phyloP scores from a whole-genome alignment of 2,888 invertebrate genomes.

The Gari tellinella region DNA sequence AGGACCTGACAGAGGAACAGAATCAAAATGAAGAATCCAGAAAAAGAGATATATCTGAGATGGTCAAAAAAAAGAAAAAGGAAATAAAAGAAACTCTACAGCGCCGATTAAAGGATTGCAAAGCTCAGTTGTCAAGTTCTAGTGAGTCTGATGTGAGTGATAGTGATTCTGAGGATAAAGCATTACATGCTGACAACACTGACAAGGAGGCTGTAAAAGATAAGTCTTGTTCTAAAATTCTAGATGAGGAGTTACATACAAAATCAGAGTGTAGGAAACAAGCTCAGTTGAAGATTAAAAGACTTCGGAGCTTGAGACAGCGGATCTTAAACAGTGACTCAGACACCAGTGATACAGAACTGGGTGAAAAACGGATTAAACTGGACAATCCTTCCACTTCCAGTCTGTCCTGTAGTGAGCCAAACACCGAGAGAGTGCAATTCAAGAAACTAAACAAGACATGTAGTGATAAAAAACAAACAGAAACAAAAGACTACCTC shows the following conservation, averaged over 20 bases:
- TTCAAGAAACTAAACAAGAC: constrained; percentile 33
- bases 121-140: constrained; percentile 28
- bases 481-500: constrained; percentile 12
- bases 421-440: constrained; percentile 23
- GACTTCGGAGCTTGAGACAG: constrained; percentile 65
- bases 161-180: background rate
- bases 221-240: too few species aligned
- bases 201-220: background rate
- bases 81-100: constrained; percentile 51
- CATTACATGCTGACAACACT: background rate
- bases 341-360: constrained; percentile 34
- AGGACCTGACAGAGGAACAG: background rate
- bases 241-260: background rate
- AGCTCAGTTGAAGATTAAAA: constrained; percentile 52
- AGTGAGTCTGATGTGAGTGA: constrained; percentile 40
- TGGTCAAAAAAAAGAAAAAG: constrained; percentile 70
- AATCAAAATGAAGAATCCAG: background rate
- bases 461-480: constrained; percentile 13
- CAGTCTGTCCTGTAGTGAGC: background rate
- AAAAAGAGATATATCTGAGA: constrained; percentile 63
- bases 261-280: constrained; percentile 21
- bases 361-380: constrained; percentile 5
- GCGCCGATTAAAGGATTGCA: constrained; percentile 41
- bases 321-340: constrained; percentile 68
- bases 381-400: constrained; percentile 10